Base-by-base conservation (phyloP, 2,797 vertebrate genomes). In the Eulemur rubriventer region DNA sequence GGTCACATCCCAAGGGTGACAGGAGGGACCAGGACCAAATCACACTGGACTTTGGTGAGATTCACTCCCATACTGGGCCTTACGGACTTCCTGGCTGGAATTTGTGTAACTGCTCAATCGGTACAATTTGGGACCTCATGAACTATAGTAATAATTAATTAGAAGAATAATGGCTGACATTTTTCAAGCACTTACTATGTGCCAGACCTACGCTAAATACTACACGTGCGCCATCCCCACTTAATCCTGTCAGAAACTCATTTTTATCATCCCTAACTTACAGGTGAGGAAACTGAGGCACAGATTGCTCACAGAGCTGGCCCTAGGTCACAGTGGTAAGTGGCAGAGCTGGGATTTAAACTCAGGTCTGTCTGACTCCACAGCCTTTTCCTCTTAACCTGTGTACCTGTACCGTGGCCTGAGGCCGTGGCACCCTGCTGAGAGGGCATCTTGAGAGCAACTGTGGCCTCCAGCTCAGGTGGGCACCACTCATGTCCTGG, bases 91-190 rank as follows among this genome's bases (percentile, higher is more conserved):
- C 80, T 72, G 48, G 69, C 69, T 94, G 67, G 38, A 81, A 89
- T 86, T 89, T 61, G 83, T 89, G 38, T 67, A 85, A 57, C 24
- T 76, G 55, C 78, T 81, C 48, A 35, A 72, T 80, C 35, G 35
- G 61, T 55, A 43, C n/a, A 46, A 83, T 72, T 67, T 38, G 55
- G 41, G 67, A 78, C 35, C 84, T 82, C 35, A 12, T 0, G 17
- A 80, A 89, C 43, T 65, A 50, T 41, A 63, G 69, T 63, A 43
- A 91, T 61, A 73, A 95, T 59, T 91, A 92, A 79, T 90, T 80
- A 95, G 89, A 91, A 89, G 83, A 59, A 89, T 22, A 59, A n/a
- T 76, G 80, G 52, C n/a, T 96, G 57, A 73, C 28, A 61, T 87
- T 88, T 95, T 92, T 69, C 76, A 89, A 87, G 80, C 65, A 55